phyloP scores from a whole-genome alignment of 2,797 vertebrate species.

The Darevskia mixta region DNA sequence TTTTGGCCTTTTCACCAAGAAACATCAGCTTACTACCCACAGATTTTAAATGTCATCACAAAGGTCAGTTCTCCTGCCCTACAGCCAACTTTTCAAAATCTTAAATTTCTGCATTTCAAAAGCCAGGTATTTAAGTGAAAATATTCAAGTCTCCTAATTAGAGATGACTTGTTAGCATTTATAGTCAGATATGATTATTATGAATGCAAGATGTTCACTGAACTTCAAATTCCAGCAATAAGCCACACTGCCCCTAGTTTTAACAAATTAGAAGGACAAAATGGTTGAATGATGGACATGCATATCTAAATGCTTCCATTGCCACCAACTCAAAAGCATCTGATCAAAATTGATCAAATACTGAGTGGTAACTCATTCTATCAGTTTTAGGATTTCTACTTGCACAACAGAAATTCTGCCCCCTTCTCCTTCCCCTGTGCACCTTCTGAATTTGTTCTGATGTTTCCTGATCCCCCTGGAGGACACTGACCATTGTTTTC shows the following conservation, averaged over 20 bases:
- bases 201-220: neutral
- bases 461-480: too few relatives aligned
- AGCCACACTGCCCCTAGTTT: neutral
- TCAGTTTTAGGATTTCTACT: too few relatives aligned
- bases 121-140: conserved; percentile 12
- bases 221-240: neutral
- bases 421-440: too few relatives aligned
- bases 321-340: neutral
- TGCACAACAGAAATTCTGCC: too few relatives aligned
- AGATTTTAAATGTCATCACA: conserved; percentile 9
- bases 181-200: neutral
- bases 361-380: too few relatives aligned
- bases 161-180: neutral
- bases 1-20: neutral
- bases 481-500: neutral
- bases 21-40: neutral
- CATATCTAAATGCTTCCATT: neutral
- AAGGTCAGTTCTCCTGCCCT: neutral
- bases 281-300: neutral
- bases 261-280: neutral
- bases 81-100: neutral
- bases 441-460: too few relatives aligned
- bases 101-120: neutral
- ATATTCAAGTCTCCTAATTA: neutral
- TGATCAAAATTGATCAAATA: neutral